Evolutionary conservation across 2,888 invertebrate genomes (phyloP).

Genomic region (Phymatocera aterrima): DNA sequence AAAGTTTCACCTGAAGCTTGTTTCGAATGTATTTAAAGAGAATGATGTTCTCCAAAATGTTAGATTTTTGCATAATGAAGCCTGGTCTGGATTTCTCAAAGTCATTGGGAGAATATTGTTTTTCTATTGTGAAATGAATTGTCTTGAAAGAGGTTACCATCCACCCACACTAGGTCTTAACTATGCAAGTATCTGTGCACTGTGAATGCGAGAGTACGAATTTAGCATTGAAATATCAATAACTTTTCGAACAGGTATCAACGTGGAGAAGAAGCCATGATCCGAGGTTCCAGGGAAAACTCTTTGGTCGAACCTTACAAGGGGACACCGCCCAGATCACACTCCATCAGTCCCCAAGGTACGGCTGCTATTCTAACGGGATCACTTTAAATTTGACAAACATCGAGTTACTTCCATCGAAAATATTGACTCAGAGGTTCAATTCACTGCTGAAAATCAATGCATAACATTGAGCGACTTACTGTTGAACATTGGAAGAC

Average conservation of each 20-base stretch:
- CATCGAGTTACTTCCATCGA: conserved; percentile 3
- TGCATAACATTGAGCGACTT: too few species aligned
- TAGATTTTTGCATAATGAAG: neutral
- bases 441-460: too few species aligned
- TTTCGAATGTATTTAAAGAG: neutral
- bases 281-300: conserved; percentile 72
- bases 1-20: too few species aligned
- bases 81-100: neutral
- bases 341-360: conserved; percentile 69
- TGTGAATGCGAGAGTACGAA: neutral
- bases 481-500: too few species aligned
- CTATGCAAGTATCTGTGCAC: too few species aligned
- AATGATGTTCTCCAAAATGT: neutral
- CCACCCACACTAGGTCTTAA: neutral
- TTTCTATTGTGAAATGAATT: neutral
- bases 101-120: neutral
- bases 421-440: too few species aligned
- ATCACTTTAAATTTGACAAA: conserved; percentile 49
- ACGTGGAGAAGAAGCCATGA: conserved; percentile 67
- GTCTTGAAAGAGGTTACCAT: neutral
- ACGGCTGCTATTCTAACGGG: conserved; percentile 50
- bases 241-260: conserved; percentile 64
- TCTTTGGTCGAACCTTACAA: conserved; percentile 78
- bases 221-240: neutral
- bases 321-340: conserved; percentile 64